Conservation (phyloP, 2,888 invertebrate species). For the Aleiodes alternator region DNA sequence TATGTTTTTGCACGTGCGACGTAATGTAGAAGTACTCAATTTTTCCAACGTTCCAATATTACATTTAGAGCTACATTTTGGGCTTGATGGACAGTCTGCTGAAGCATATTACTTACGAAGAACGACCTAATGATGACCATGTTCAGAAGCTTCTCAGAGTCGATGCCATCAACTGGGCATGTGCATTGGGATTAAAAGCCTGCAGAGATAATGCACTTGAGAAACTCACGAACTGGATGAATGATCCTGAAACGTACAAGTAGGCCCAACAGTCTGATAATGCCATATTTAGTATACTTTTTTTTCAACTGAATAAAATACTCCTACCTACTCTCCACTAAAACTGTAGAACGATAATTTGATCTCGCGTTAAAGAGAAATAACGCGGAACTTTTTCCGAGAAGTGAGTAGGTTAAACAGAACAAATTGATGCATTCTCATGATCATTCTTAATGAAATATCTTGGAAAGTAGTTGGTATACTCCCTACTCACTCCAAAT, state of each 20-base stretch:
- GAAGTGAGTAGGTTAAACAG: too few species aligned
- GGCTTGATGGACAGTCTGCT: slow-evolving; percentile 64
- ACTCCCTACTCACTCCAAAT: too few species aligned
- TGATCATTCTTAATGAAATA: too few species aligned
- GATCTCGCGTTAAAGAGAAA: too few species aligned
- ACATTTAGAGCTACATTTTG: slow-evolving; percentile 63
- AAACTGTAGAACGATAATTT: too few species aligned
- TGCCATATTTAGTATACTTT: not conserved
- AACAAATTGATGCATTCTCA: too few species aligned
- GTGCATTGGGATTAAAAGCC: slow-evolving; percentile 68
- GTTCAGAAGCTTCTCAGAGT: slow-evolving; percentile 63
- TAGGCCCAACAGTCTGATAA: slow-evolving; percentile 16
- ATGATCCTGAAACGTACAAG: slow-evolving; percentile 42
- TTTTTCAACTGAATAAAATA: not conserved
- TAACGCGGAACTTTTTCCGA: too few species aligned
- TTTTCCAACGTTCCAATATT: not conserved
- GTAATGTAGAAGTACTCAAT: too few species aligned
- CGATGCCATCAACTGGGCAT: slow-evolving; percentile 69
- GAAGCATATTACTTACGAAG: slow-evolving; percentile 60
- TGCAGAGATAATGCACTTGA: slow-evolving; percentile 68
- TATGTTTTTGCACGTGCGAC: too few species aligned
- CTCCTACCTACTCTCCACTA: too few species aligned
- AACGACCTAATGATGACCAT: slow-evolving; percentile 61
- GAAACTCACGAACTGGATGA: slow-evolving; percentile 46
- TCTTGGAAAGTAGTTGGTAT: too few species aligned